These are phyloP conservation scores for Drosophila kanekoi DNA, from an alignment of 2,888 invertebrate genomes.

Conservation along the genomic window DNA sequence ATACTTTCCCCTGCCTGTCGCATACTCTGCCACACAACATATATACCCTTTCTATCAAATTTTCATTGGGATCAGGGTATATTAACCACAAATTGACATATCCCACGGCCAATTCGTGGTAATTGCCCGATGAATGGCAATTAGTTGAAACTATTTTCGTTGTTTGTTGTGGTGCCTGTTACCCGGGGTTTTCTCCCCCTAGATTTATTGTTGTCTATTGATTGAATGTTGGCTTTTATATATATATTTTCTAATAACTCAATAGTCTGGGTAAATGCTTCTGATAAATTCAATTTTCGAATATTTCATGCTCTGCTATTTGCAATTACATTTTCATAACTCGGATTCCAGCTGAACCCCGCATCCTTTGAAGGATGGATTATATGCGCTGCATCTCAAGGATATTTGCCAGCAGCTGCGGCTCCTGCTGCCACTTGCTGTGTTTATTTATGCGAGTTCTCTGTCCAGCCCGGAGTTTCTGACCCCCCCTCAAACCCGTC, in stretches of 20 bases:
- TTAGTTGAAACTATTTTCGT: conserved; percentile 56
- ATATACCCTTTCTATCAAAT: not conserved
- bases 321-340: conserved; percentile 50
- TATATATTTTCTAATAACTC: conserved; percentile 1
- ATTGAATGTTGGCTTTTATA: conserved; percentile 35
- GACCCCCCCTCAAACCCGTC: not conserved
- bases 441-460: conserved; percentile 67
- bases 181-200: not conserved
- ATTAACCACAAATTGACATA: conserved; percentile 62
- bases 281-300: not conserved
- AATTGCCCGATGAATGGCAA: conserved; percentile 65
- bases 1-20: too few species aligned
- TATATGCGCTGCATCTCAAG: conserved; percentile 50
- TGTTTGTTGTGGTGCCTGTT: conserved; percentile 41
- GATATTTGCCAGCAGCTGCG: conserved; percentile 47
- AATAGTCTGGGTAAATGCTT: conserved; percentile 9
- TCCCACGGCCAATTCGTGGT: conserved; percentile 48
- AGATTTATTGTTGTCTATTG: conserved; percentile 31
- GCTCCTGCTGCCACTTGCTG: conserved; percentile 35
- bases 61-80: not conserved
- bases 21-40: too few species aligned
- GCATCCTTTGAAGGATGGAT: conserved; percentile 35
- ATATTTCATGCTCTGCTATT: conserved; percentile 33
- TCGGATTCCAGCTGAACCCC: conserved; percentile 49
- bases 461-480: conserved; percentile 29